These are phyloP conservation scores for Sinocyclocheilus maitianheensis DNA, from an alignment of 2,113 vertebrate genomes.

Conservation along the genomic window DNA sequence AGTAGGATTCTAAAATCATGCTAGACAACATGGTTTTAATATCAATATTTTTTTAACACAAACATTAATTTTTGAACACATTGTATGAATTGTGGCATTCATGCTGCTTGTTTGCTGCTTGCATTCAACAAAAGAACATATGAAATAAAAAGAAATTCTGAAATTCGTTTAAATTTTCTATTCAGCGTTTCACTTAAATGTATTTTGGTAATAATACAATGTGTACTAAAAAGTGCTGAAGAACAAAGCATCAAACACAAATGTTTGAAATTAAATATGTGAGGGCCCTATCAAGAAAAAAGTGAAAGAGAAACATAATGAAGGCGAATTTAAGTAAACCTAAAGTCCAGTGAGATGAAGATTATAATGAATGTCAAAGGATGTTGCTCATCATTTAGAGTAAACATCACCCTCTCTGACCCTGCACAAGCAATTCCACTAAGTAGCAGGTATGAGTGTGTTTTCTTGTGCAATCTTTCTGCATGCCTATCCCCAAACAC, in stretches of 20 bases:
- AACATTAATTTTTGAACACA: neutral
- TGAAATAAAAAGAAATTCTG: too few species aligned
- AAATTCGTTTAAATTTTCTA: too few species aligned
- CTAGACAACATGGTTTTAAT: neutral
- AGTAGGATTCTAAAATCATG: neutral
- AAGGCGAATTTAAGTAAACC: neutral
- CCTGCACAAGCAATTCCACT: slow-evolving; percentile 24
- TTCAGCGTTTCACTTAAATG: too few species aligned
- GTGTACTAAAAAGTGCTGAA: too few species aligned
- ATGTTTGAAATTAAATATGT: neutral
- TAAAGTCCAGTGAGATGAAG: neutral
- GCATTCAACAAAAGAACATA: too few species aligned
- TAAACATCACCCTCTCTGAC: slow-evolving; percentile 18
- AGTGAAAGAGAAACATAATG: neutral
- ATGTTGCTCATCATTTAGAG: slow-evolving; percentile 43
- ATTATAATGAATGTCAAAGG: slow-evolving; percentile 24
- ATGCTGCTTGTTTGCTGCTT: neutral
- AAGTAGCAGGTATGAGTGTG: neutral
- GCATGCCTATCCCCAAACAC: neutral
- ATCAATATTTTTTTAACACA: too few species aligned
- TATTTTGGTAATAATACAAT: too few species aligned
- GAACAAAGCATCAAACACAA: too few species aligned
- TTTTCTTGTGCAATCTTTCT: neutral
- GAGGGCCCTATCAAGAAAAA: neutral
- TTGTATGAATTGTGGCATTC: neutral